These are phyloP conservation scores for Ectobius pallidus DNA, from an alignment of 2,888 invertebrate genomes.

Conservation along the genomic window DNA sequence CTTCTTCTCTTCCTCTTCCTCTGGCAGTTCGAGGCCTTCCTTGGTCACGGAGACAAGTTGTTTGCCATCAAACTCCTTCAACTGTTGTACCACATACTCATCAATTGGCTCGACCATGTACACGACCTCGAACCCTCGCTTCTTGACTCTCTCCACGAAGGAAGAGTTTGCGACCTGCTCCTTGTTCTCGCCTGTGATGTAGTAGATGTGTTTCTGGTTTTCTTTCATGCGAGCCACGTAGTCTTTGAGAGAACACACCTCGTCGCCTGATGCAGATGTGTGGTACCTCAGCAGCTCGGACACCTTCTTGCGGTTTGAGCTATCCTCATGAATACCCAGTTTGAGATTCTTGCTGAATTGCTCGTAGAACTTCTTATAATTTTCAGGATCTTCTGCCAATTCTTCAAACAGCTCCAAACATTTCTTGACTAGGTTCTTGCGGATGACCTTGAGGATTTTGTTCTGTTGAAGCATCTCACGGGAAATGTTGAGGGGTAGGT, in stretches of 20 bases:
- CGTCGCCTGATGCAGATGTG: conserved; percentile 95
- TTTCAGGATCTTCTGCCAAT: conserved; percentile 94
- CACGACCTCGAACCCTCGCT: conserved; percentile 95
- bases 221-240: conserved; percentile 98
- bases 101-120: conserved; percentile 99
- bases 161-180: conserved; percentile 96
- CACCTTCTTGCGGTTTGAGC: conserved; percentile 90
- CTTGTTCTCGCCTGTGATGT: conserved; percentile 94
- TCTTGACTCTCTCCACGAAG: conserved; percentile 97
- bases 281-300: conserved; percentile 87
- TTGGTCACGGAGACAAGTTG: conserved; percentile 96
- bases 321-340: conserved; percentile 97
- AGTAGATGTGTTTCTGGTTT: conserved; percentile 97
- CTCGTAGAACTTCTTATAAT: conserved; percentile 98
- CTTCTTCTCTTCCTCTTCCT: conserved; percentile 97
- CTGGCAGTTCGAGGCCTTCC: conserved; percentile 96
- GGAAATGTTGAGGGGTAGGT: conserved; percentile 97
- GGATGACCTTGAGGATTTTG: conserved; percentile 98
- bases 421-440: conserved; percentile 99
- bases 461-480: conserved; percentile 99
- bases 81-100: conserved; percentile 97
- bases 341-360: conserved; percentile 98
- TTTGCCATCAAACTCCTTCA: conserved; percentile 98
- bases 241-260: conserved; percentile 90
- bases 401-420: conserved; percentile 97